Conservation (phyloP, 2,113 vertebrate genomes). For the Thinocorus orbignyianus region DNA sequence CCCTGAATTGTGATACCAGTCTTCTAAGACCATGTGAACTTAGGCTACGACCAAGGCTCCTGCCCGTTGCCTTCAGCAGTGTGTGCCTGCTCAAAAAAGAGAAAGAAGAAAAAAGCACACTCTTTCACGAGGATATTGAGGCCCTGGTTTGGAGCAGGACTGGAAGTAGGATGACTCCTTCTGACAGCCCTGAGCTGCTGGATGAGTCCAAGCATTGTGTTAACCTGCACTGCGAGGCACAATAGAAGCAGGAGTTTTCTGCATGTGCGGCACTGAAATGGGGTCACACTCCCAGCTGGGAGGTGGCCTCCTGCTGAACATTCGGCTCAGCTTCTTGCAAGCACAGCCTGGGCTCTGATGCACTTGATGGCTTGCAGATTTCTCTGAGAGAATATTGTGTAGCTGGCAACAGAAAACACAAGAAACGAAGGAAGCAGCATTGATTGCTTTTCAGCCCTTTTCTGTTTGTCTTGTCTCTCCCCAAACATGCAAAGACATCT, state of each 20-base stretch:
- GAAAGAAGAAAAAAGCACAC: not conserved
- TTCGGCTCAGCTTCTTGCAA: not conserved
- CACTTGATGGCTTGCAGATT: slow-evolving; percentile 25
- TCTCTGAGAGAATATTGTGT: not conserved
- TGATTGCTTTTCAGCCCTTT: not conserved
- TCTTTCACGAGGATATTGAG: not conserved
- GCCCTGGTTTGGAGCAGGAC: not conserved
- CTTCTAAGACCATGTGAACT: not conserved
- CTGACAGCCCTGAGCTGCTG: not conserved
- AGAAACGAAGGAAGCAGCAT: not conserved
- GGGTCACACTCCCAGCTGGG: not conserved
- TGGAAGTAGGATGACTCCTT: not conserved
- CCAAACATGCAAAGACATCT: not conserved
- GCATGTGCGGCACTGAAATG: not conserved
- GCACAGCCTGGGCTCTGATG: not conserved
- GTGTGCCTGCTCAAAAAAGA: not conserved
- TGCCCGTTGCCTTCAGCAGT: not conserved
- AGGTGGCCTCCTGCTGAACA: not conserved
- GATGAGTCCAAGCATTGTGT: not conserved
- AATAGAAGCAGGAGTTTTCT: not conserved
- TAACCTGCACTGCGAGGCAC: not conserved
- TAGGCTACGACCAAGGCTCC: not conserved
- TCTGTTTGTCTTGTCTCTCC: not conserved
- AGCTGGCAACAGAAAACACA: not conserved
- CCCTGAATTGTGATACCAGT: not conserved